Conservation (phyloP, 2,113 vertebrate species). For the Bubo bubo region DNA sequence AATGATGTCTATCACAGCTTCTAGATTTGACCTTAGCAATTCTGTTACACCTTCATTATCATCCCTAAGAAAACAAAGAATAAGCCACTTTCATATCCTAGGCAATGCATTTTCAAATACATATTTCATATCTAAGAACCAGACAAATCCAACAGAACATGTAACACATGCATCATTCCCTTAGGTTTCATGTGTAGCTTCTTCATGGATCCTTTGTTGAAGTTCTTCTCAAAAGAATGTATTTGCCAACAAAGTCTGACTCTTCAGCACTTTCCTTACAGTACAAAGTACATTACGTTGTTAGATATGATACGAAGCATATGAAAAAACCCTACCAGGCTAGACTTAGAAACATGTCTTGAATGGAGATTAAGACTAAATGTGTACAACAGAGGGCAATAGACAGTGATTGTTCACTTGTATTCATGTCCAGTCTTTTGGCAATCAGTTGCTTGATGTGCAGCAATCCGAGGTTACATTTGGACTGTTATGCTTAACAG, state of each 20-base stretch:
- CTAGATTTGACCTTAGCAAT: background rate
- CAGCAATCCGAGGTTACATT: background rate
- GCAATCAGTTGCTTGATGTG: background rate
- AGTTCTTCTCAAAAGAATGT: background rate
- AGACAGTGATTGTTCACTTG: background rate
- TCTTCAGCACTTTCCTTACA: background rate
- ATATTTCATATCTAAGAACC: background rate
- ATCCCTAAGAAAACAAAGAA: background rate
- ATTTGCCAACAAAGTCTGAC: background rate
- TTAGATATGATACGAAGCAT: background rate
- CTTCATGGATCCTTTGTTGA: background rate
- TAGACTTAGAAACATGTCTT: background rate
- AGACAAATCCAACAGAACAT: background rate
- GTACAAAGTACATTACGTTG: background rate
- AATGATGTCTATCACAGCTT: background rate
- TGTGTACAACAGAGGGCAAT: background rate
- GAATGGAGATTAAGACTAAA: background rate
- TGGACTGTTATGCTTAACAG: background rate
- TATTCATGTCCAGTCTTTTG: background rate
- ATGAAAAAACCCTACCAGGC: background rate
- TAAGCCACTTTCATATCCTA: background rate
- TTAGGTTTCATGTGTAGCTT: background rate
- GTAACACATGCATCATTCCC: background rate
- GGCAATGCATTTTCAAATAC: background rate
- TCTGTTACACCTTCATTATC: background rate